phyloP scores from a whole-genome alignment of 2,113 vertebrate genomes.

The Merops nubicus region DNA sequence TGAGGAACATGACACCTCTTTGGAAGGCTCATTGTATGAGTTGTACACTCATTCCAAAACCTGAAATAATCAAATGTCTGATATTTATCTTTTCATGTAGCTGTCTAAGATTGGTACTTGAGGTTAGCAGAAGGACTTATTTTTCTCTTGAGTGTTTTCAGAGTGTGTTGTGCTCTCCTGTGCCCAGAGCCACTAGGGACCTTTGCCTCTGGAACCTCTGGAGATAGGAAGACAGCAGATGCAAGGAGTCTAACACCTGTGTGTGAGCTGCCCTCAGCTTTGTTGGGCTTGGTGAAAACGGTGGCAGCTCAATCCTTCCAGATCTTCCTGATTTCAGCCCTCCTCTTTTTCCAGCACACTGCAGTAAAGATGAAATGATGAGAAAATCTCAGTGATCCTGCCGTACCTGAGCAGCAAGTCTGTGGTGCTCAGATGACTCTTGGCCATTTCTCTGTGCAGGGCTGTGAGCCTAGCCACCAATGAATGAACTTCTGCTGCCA shows the following conservation, averaged over 20 bases:
- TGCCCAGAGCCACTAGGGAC: background rate
- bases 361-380: background rate
- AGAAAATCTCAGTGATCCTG: background rate
- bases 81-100: background rate
- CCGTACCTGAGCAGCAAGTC: background rate
- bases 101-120: background rate
- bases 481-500: background rate
- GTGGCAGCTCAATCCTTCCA: background rate
- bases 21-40: background rate
- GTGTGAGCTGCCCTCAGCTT: background rate
- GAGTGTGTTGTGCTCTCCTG: background rate
- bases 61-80: background rate
- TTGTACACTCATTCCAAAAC: background rate
- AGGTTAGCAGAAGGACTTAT: background rate
- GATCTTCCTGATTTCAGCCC: background rate
- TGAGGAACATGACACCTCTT: background rate
- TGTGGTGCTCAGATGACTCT: background rate
- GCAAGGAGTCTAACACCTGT: background rate
- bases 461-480: background rate
- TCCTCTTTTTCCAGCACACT: background rate
- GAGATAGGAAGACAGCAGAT: background rate
- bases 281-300: background rate
- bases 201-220: background rate
- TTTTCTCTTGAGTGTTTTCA: background rate
- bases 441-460: background rate